Conservation (phyloP, 2,888 invertebrate species). For the Tuta absoluta region DNA sequence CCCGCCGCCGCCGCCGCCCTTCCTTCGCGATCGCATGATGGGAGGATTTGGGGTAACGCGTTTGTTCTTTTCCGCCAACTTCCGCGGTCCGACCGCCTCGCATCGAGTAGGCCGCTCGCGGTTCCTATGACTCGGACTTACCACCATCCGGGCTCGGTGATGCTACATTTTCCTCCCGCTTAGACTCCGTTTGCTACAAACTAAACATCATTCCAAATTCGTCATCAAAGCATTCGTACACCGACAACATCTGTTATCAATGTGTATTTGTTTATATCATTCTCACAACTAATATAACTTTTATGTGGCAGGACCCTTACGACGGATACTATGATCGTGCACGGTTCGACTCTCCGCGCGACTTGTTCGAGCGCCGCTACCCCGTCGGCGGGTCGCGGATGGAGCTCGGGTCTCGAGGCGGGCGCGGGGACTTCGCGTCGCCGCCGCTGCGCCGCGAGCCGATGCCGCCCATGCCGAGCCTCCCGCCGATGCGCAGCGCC, state of each 20-base stretch:
- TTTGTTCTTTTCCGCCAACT: constrained; percentile 54
- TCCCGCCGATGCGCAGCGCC: constrained; percentile 82
- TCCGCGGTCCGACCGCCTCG: constrained; percentile 43
- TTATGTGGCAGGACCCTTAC: constrained; percentile 82
- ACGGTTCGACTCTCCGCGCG: constrained; percentile 89
- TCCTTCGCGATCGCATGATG: constrained; percentile 95
- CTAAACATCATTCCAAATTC: neutral
- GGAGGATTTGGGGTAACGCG: constrained; percentile 92
- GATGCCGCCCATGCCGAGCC: constrained; percentile 89
- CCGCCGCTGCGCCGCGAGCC: constrained; percentile 89
- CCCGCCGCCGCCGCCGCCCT: constrained; percentile 94
- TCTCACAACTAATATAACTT: neutral
- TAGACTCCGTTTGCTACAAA: constrained; percentile 21
- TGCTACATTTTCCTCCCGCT: constrained; percentile 47
- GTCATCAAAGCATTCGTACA: constrained; percentile 15
- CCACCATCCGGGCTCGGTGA: constrained; percentile 56
- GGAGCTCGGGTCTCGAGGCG: constrained; percentile 77
- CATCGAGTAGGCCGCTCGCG: constrained; percentile 70
- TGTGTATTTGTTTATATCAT: neutral
- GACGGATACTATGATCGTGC: constrained; percentile 90
- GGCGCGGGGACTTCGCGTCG: constrained; percentile 85
- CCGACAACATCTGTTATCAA: neutral
- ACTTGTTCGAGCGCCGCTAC: constrained; percentile 91
- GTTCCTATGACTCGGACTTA: constrained; percentile 56
- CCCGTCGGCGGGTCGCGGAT: constrained; percentile 80